Percentiles rank a stretch among this genome's conserved stretches.
phyloP scores from a whole-genome alignment of 35 echinoderm and acorn worm species.

The Lytechinus pictus region DNA sequence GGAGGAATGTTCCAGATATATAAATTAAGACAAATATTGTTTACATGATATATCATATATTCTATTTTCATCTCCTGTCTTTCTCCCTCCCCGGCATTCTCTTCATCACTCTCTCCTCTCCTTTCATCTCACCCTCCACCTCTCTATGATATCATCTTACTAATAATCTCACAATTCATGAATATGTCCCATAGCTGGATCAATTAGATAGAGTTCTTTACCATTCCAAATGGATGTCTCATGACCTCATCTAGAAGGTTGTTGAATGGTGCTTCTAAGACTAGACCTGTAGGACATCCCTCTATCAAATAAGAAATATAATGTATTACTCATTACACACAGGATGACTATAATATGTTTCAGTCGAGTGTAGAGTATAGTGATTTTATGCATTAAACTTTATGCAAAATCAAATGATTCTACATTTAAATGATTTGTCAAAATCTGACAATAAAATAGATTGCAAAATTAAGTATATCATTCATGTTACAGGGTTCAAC shows the following conservation, averaged over 20 bases:
- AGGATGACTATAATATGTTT: no score
- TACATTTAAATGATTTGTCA: no score
- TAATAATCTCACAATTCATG: background rate
- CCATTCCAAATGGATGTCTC: conserved; percentile 70
- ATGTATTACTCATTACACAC: no score
- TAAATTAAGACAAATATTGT: background rate
- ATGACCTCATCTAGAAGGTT: conserved; percentile 67
- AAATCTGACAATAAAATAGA: no score
- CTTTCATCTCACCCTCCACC: background rate
- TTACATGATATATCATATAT: background rate
- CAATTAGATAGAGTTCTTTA: background rate
- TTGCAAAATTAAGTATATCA: no score
- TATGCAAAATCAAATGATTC: no score
- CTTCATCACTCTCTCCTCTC: no score
- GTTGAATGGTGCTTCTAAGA: conserved; percentile 79
- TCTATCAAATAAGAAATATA: conserved; percentile 39
- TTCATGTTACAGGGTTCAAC: no score
- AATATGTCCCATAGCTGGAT: background rate
- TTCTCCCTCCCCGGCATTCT: no score
- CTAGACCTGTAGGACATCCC: conserved; percentile 64
- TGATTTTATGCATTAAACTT: no score
- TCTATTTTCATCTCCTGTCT: no score
- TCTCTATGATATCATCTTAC: background rate
- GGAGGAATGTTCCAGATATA: conserved; percentile 48
- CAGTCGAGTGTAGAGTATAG: no score